Conservation (phyloP, 2,113 vertebrate genomes). For the Helogale parvula region DNA sequence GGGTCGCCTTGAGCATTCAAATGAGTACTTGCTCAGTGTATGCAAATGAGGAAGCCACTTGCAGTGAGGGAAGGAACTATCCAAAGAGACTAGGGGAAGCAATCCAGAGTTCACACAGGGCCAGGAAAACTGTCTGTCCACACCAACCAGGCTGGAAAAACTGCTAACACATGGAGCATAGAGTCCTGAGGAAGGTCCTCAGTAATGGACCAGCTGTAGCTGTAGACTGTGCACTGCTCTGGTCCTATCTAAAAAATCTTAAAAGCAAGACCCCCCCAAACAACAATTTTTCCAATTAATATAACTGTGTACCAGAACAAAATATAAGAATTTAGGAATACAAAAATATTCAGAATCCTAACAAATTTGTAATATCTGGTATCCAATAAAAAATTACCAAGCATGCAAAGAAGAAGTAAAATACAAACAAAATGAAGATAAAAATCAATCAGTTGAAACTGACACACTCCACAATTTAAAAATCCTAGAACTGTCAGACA, state of each 20-base stretch:
- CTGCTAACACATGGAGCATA: background rate
- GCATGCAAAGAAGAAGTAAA: background rate
- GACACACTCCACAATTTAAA: background rate
- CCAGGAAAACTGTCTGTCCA: background rate
- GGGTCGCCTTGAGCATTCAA: background rate
- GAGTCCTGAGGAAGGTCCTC: background rate
- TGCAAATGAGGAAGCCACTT: background rate
- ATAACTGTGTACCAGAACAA: background rate
- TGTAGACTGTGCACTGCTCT: background rate
- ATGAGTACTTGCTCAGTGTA: background rate
- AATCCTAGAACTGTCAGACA: background rate
- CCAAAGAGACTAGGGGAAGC: background rate
- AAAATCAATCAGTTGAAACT: background rate
- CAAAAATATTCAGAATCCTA: background rate
- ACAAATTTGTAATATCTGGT: background rate
- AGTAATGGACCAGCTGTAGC: background rate
- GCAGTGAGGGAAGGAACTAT: background rate
- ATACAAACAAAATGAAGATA: background rate
- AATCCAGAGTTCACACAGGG: background rate
- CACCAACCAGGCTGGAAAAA: background rate
- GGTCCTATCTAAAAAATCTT: background rate
- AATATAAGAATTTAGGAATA: constrained; percentile 1
- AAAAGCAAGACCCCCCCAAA: background rate
- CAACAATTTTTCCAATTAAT: background rate
- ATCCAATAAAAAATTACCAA: background rate